Percentiles rank a stretch among this genome's conserved stretches.
Conservation (phyloP, 2,113 vertebrate species). For the Neolamprologus hecqui region DNA sequence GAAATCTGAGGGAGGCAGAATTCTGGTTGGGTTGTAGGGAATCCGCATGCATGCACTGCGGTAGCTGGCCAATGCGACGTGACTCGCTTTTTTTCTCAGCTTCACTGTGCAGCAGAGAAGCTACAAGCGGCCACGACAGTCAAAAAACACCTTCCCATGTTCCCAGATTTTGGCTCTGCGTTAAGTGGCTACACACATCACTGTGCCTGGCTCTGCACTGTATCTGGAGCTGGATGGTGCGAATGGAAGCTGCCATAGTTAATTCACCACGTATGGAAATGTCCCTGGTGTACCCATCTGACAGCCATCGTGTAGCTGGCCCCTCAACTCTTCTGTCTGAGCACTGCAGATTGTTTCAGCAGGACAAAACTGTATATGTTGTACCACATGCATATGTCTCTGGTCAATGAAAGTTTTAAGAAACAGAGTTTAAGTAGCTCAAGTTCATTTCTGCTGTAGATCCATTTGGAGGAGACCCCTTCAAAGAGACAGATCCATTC, state of each 20-base stretch:
- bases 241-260: neutral
- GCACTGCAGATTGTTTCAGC: neutral
- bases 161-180: neutral
- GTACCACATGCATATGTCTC: neutral
- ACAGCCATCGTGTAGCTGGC: neutral
- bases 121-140: fast-evolving
- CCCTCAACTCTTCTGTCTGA: neutral
- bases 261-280: neutral
- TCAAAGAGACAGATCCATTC: constrained; percentile 92
- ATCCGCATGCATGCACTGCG: neutral
- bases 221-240: neutral
- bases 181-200: neutral
- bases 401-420: neutral
- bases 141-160: neutral
- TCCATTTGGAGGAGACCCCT: constrained; percentile 94
- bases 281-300: fast-evolving
- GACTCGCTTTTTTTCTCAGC: neutral
- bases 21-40: neutral
- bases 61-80: neutral
- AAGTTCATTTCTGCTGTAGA: constrained; percentile 63
- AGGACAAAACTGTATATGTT: neutral
- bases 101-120: neutral
- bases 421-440: neutral
- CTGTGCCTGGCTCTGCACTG: fast-evolving
- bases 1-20: neutral